Percentiles rank a stretch among this genome's conserved stretches.
Conservation (phyloP, 2,888 invertebrate species). For the Limnephilus lunatus region DNA sequence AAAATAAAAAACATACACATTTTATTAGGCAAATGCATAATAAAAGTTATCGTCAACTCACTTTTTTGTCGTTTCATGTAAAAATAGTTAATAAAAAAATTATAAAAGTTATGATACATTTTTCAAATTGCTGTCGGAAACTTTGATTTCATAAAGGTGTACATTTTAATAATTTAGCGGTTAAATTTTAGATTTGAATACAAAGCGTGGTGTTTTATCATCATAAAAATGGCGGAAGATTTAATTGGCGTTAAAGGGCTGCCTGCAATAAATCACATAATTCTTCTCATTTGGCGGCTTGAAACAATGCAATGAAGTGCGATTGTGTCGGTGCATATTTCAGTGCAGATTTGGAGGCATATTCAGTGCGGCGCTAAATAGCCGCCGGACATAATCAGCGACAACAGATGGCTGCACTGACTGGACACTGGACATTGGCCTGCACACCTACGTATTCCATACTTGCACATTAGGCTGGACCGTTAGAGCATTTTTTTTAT, state of each 20-base stretch:
- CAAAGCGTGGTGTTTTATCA: too few relatives aligned
- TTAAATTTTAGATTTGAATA: too few relatives aligned
- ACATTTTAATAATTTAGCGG: too few relatives aligned
- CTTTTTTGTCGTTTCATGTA: too few relatives aligned
- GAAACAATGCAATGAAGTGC: constrained; percentile 33
- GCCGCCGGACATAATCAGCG: constrained; percentile 39
- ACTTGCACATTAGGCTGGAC: background rate
- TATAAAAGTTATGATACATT: too few relatives aligned
- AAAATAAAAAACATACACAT: too few relatives aligned
- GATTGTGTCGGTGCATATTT: constrained; percentile 16
- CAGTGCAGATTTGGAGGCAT: constrained; percentile 2
- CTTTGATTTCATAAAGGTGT: too few relatives aligned
- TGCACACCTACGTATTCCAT: background rate
- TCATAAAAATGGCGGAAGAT: background rate
- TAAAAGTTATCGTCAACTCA: too few relatives aligned
- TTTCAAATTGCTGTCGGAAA: too few relatives aligned
- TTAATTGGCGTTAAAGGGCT: background rate
- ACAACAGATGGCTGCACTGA: constrained; percentile 30
- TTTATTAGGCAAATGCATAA: too few relatives aligned
- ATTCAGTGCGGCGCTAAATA: constrained; percentile 22
- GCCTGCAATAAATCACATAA: background rate
- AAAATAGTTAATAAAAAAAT: too few relatives aligned
- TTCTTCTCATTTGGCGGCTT: background rate
- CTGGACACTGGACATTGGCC: background rate
- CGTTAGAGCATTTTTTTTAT: background rate